phyloP scores from a whole-genome alignment of 2,888 invertebrate genomes.

The Himalopsyche tibetana region DNA sequence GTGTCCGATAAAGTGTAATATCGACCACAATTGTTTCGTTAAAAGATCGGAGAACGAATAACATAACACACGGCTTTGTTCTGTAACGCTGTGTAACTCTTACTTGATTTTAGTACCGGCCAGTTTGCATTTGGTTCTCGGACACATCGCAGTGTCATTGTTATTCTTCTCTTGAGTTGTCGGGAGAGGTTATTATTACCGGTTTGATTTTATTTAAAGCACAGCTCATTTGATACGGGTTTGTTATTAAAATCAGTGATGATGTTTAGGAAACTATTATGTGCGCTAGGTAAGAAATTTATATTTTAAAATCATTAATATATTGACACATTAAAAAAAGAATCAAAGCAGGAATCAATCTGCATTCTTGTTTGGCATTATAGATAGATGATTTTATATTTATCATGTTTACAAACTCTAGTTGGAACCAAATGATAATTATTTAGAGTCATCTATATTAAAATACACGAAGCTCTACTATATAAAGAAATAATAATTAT shows the following conservation, averaged over 20 bases:
- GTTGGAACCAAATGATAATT: too few species aligned
- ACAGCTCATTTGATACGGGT: neutral
- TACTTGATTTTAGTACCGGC: neutral
- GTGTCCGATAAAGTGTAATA: conserved; percentile 13
- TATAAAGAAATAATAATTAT: too few species aligned
- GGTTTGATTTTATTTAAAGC: neutral
- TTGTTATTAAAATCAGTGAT: neutral
- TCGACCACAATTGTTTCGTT: neutral
- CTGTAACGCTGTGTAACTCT: neutral
- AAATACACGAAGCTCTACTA: too few species aligned
- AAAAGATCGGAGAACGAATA: neutral
- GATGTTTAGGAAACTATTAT: neutral
- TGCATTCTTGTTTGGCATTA: too few species aligned
- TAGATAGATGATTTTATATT: too few species aligned
- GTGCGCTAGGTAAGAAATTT: neutral
- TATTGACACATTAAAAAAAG: too few species aligned
- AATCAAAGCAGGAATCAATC: too few species aligned
- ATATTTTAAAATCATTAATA: too few species aligned
- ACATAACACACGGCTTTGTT: neutral
- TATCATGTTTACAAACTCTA: too few species aligned
- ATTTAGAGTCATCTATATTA: too few species aligned
- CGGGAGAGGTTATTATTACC: neutral
- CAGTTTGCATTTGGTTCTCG: conserved; percentile 11
- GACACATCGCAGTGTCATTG: conserved; percentile 1
- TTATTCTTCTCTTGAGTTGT: neutral